Evolutionary conservation across 2,797 vertebrate species (phyloP), one percentile per base, ranked within the genome.

Genomic region (Tachyglossus aculeatus): DNA sequence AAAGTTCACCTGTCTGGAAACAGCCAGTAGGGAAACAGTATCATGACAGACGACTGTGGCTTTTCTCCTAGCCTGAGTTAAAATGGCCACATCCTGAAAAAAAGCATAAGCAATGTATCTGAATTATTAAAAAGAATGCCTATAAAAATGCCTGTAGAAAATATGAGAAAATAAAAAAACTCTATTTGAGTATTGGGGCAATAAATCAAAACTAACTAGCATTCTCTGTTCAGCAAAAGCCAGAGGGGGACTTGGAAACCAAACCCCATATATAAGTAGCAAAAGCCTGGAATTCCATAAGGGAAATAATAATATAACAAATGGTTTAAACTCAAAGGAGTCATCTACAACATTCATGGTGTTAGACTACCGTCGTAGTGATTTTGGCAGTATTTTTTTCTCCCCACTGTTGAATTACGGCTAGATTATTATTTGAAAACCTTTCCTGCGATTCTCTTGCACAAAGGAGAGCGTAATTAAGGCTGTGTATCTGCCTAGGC

Each of bases 121-220:
- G 70, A 84, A 87, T 91, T 89, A 89, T 90, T 90, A 87, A 88
- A 73, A 38, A 37, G 25, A 39, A 9, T 44, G 33, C 63, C 78
- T 77, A 40, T 82, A 74, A 82, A 85, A 77, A 74, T 72, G 62
- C 53, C 38, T 37, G 47, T 78, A 60, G 77, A 77, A 61, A 33
- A 31, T 52, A 71, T 64, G 78, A 77, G 50, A 47, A 80, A 80
- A 78, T 71, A 74, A 69, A 77, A 29, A 22, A 76, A 38, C 79
- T 77, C 74, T 84, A 53, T 37, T 16, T 31, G 14, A 66, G 29
- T 68, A 69, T 74, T 57, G 83, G 54, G 21, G 31, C 38, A 27
- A 79, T 86, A 88, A 90, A 87, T 86, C 80, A 89, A 59, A 70
- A 68, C 40, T 85, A 76, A 83, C 71, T 74, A 64, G 33, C 12